Percentiles rank a stretch among this genome's conserved stretches.
These are phyloP conservation scores for Gonocerus acuteangulatus DNA, from an alignment of 2,888 invertebrate genomes.

Conservation along the genomic window DNA sequence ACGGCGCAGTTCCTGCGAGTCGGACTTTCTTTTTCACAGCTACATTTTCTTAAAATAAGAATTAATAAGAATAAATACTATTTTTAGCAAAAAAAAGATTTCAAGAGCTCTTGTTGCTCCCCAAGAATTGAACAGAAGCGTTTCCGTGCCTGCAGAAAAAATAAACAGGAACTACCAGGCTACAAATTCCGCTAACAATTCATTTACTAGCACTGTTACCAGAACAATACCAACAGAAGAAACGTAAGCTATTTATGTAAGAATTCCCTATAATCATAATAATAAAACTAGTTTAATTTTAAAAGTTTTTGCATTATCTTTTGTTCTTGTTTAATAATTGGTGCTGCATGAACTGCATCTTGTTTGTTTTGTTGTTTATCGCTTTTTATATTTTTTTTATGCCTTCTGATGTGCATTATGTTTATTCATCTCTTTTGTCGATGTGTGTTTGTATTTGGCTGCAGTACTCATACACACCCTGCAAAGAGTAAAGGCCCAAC, in stretches of 20 bases:
- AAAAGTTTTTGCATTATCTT: background rate
- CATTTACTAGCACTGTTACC: conserved; percentile 40
- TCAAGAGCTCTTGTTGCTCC: conserved; percentile 50
- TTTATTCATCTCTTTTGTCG: conserved; percentile 29
- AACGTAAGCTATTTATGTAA: conserved; percentile 43
- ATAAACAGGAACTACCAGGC: conserved; percentile 16
- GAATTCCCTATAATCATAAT: background rate
- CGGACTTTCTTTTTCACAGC: too few relatives aligned
- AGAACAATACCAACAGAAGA: conserved; percentile 45
- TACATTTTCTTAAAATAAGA: too few relatives aligned
- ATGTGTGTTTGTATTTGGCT: conserved; percentile 23
- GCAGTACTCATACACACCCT: conserved; percentile 40
- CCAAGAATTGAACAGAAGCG: conserved; percentile 78
- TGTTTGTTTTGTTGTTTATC: conserved; percentile 2
- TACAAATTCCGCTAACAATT: background rate
- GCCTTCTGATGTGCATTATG: conserved; percentile 24
- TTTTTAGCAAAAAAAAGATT: conserved; percentile 64
- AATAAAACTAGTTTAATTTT: background rate
- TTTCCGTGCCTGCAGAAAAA: conserved; percentile 79
- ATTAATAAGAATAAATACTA: too few relatives aligned
- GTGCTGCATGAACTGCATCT: conserved; percentile 15
- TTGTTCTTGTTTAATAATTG: conserved; percentile 2
- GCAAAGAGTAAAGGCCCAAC: conserved; percentile 35
- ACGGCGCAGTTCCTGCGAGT: too few relatives aligned
- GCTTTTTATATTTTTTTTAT: background rate